Conservation (phyloP, 2,888 invertebrate species). For the Clepsis dumicolana region DNA sequence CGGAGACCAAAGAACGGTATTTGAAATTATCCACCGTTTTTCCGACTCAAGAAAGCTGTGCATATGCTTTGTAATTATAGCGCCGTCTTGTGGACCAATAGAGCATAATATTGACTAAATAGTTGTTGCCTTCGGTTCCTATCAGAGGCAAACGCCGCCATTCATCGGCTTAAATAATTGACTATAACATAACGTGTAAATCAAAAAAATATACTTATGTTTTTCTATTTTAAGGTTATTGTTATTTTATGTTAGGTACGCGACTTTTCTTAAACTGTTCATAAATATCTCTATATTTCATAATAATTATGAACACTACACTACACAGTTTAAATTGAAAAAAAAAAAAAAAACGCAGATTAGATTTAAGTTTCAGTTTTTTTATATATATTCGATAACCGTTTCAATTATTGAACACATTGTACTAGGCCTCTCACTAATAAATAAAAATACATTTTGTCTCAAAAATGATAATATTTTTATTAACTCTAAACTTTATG, state of each 20-base stretch:
- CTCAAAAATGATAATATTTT: constrained; percentile 54
- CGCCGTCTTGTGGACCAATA: constrained; percentile 53
- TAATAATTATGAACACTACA: too few relatives aligned
- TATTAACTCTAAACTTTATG: constrained; percentile 42
- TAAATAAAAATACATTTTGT: constrained; percentile 60
- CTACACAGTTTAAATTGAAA: constrained; percentile 13
- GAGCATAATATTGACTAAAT: constrained; percentile 38
- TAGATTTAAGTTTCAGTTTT: constrained; percentile 60
- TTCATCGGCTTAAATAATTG: constrained; percentile 5
- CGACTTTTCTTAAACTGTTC: constrained; percentile 31
- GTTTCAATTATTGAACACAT: constrained; percentile 54
- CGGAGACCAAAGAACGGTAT: constrained; percentile 71
- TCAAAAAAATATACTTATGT: constrained; percentile 21
- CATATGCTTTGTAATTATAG: constrained; percentile 66
- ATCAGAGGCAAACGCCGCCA: background rate
- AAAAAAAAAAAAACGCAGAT: background rate
- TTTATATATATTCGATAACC: constrained; percentile 51
- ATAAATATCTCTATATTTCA: constrained; percentile 24
- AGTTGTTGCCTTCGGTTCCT: constrained; percentile 7
- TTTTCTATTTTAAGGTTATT: constrained; percentile 46
- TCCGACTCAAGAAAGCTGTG: constrained; percentile 48
- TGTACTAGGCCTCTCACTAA: constrained; percentile 76
- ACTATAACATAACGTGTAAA: constrained; percentile 19
- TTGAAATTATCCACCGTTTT: constrained; percentile 54
- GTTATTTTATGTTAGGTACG: constrained; percentile 37